Evolutionary conservation across 2,888 invertebrate species (phyloP), one percentile per base, ranked within the genome.

Genomic region (Tribolium freemani): DNA sequence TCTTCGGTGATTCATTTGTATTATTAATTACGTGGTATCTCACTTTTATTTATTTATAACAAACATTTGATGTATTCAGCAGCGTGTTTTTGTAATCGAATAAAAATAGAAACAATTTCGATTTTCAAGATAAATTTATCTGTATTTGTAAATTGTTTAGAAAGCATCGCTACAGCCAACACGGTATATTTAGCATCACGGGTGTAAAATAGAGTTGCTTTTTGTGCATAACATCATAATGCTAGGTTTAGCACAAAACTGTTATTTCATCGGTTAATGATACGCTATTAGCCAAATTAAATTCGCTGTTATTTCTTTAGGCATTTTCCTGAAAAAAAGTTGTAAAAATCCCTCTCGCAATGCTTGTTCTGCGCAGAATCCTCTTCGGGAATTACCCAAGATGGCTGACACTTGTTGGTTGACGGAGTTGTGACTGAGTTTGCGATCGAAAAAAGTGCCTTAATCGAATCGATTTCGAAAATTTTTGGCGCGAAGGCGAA

Each of bases 391-490:
- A 69, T 69, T 64, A 67, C 71, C 74, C 84, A 86, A 86, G 79
- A 86, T 86, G 86, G 86, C 86, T 85, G 85, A 85, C 86, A 86
- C 86, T 86, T 86, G 86, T 86, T 86, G 85, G 85, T 85, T 79
- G 77, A 76, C 76, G 77, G 77, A 79, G 79, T 79, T 79, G 74
- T 83, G 79, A 81, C 77, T 78, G 79, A 80, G 73, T 75, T 80
- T 80, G 77, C 77, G 77, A 78, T 61, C 78, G 80, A 82, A 80
- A 76, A 77, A 74, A 81, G 82, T 82, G 82, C 82, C 81, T 82
- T 83, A 81, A 72, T 72, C 69, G 73, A 56, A 75, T 79, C 75
- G 77, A 79, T 75, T 79, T 79, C 76, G 73, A 72, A 72, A 74
- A 75, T 73, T 73, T 71, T 74, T 69, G 68, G 72, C 76, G 66